These are phyloP conservation scores for Zeuzera pyrina DNA, from an alignment of 2,888 invertebrate genomes.

Conservation along the genomic window DNA sequence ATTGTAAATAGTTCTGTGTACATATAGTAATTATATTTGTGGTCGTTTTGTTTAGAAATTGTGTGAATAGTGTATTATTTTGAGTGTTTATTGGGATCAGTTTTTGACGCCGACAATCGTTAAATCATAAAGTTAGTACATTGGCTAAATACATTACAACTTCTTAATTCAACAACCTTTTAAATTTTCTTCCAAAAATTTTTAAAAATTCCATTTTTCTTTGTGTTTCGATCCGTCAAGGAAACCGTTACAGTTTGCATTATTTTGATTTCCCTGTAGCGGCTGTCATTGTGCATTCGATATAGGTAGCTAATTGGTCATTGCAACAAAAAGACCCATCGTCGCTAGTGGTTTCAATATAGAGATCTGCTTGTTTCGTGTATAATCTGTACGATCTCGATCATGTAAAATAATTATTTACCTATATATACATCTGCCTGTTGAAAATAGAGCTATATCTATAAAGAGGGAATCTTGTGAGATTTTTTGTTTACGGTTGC, in stretches of 20 bases:
- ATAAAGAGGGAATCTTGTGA: slow-evolving; percentile 29
- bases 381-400: slow-evolving; percentile 15
- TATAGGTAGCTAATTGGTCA: slow-evolving; percentile 45
- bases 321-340: slow-evolving; percentile 50
- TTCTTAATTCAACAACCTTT: slow-evolving; percentile 33
- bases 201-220: slow-evolving; percentile 42
- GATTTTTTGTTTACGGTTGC: slow-evolving; percentile 48
- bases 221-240: slow-evolving; percentile 73
- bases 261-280: slow-evolving; percentile 65
- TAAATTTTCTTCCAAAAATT: slow-evolving; percentile 25
- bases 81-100: slow-evolving; percentile 73
- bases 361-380: slow-evolving; percentile 14
- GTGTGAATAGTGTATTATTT: slow-evolving; percentile 76
- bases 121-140: slow-evolving; percentile 57
- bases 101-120: slow-evolving; percentile 75
- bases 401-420: slow-evolving; percentile 47
- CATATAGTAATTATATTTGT: slow-evolving; percentile 82
- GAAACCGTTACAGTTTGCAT: slow-evolving; percentile 67
- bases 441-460: slow-evolving; percentile 15
- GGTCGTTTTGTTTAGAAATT: slow-evolving; percentile 73
- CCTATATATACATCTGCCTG: too few relatives aligned
- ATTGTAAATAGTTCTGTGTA: slow-evolving; percentile 83
- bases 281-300: slow-evolving; percentile 64
- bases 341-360: slow-evolving; percentile 33
- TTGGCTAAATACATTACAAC: slow-evolving; percentile 41